These are phyloP conservation scores for Anthopleura sola DNA, from an alignment of 64 coral and sea anemone species.

Conservation along the genomic window DNA sequence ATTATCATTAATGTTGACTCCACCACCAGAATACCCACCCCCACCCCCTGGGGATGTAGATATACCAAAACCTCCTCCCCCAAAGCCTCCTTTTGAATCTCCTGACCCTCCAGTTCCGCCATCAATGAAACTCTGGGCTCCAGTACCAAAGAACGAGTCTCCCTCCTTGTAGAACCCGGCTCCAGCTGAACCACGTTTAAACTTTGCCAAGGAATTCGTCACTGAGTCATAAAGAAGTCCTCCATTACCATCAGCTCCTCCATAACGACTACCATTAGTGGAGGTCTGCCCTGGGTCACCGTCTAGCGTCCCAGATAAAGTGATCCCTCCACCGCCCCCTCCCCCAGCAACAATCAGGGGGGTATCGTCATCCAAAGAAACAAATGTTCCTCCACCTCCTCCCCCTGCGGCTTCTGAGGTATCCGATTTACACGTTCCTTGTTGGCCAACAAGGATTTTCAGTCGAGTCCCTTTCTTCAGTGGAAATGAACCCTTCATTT, in stretches of 20 bases:
- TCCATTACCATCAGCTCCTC: slow-evolving; percentile 46
- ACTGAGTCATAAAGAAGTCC: slow-evolving; percentile 6
- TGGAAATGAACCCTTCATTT: slow-evolving; percentile 39
- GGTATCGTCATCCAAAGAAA: slow-evolving; percentile 37
- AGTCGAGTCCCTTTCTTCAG: slow-evolving; percentile 31
- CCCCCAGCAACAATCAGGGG: slow-evolving; percentile 51
- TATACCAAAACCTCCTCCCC: slow-evolving; percentile 59
- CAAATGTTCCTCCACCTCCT: slow-evolving; percentile 70
- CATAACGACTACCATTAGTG: slow-evolving; percentile 42
- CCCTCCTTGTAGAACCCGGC: slow-evolving; percentile 48
- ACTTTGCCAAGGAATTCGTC: background rate
- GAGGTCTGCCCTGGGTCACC: slow-evolving; percentile 68
- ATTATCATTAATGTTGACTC: slow-evolving; percentile 18
- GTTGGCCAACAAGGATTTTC: slow-evolving; percentile 75
- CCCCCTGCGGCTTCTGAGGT: slow-evolving; percentile 20
- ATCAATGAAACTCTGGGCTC: slow-evolving; percentile 36
- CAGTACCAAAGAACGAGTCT: background rate
- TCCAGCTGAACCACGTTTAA: background rate
- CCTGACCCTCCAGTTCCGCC: slow-evolving; percentile 49
- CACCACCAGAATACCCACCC: slow-evolving; percentile 63
- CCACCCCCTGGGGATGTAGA: slow-evolving; percentile 42
- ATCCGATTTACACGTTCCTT: slow-evolving; percentile 5
- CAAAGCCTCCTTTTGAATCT: slow-evolving; percentile 51
- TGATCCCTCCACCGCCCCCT: slow-evolving; percentile 59
- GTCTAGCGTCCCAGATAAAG: slow-evolving; percentile 5